Evolutionary conservation across 2,797 vertebrate species (phyloP).

Genomic region (Epinephelus awoara): DNA sequence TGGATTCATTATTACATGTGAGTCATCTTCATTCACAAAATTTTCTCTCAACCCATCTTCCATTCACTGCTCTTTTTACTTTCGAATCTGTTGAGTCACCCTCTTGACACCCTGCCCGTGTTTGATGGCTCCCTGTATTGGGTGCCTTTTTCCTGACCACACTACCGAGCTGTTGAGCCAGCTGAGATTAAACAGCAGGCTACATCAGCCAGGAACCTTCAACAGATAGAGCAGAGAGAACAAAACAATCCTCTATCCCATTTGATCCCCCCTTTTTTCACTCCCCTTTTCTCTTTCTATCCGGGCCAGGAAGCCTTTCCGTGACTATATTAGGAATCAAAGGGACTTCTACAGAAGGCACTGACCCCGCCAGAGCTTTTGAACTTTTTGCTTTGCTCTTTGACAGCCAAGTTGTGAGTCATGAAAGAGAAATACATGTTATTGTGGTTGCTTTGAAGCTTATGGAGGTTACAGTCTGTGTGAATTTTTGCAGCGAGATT

Average conservation of each 20-base stretch:
- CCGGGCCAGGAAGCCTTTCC: conserved; percentile 64
- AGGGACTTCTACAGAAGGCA: conserved; percentile 58
- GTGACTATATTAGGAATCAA: conserved; percentile 79
- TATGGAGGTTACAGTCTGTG: background rate
- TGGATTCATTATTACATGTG: background rate
- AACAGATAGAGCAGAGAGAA: conserved; percentile 63
- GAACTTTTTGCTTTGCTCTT: conserved; percentile 63
- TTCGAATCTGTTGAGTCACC: conserved; percentile 12
- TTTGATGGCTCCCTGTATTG: conserved; percentile 39
- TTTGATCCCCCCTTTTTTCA: conserved; percentile 71
- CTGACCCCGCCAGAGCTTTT: conserved; percentile 65
- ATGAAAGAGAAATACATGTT: conserved; percentile 32
- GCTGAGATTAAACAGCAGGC: conserved; percentile 72
- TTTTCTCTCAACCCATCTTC: background rate
- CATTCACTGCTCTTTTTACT: background rate
- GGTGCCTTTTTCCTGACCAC: conserved; percentile 32
- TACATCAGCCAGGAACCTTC: conserved; percentile 61
- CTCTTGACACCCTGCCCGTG: background rate
- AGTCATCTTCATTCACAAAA: background rate
- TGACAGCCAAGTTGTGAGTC: conserved; percentile 51
- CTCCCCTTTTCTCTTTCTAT: conserved; percentile 58
- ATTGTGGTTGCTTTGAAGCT: conserved; percentile 48
- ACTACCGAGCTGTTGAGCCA: conserved; percentile 45
- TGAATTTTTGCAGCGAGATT: background rate
- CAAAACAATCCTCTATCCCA: conserved; percentile 72